Conservation (phyloP, 2,888 invertebrate genomes). For the Coecobrya sp. region DNA sequence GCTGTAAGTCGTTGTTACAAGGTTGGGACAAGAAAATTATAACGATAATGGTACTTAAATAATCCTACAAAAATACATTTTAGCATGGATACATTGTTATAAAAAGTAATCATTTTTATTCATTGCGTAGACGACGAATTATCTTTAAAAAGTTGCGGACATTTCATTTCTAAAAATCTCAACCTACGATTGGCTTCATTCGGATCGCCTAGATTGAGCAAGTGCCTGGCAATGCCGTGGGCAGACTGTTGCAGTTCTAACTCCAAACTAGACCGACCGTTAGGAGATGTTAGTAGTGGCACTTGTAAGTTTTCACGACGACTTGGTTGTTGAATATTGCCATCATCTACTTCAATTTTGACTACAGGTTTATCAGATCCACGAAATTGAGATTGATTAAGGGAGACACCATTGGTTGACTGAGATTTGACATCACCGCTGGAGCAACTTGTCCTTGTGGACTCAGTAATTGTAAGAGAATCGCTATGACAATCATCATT, state of each 20-base stretch:
- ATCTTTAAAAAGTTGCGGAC: constrained; percentile 3
- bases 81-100: neutral
- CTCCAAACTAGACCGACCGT: neutral
- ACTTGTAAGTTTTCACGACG: neutral
- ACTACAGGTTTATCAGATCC: constrained; percentile 1
- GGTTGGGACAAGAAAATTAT: too few species aligned
- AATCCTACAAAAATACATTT: too few species aligned
- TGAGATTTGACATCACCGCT: neutral
- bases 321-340: neutral
- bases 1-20: too few species aligned
- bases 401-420: neutral
- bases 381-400: neutral
- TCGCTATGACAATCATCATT: too few species aligned
- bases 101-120: neutral
- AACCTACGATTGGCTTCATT: neutral
- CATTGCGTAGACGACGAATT: neutral
- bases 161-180: neutral
- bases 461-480: too few species aligned
- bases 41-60: too few species aligned
- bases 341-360: neutral
- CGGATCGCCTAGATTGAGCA: neutral
- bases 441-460: too few species aligned
- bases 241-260: neutral
- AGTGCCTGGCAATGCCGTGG: neutral
- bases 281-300: neutral